Evolutionary conservation across 2,113 vertebrate species (phyloP), one percentile per base, ranked within the genome.

Genomic region (Nansenia antarctica): DNA sequence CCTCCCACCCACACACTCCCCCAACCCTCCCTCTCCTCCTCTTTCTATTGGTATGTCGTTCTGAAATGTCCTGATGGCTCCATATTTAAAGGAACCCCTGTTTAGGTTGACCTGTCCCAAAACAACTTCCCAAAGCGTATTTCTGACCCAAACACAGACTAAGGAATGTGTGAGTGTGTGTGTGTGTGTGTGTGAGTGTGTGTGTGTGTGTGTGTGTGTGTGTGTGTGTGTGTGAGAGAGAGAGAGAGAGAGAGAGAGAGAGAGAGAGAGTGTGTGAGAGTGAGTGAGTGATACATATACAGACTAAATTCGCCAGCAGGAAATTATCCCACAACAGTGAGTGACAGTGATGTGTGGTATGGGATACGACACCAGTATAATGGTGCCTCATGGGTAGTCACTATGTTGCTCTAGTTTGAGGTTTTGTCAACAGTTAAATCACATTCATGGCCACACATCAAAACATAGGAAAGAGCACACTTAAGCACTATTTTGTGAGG

Each of bases 91-190:
- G 60, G 12, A 54, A 62, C 15, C 57, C 49, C 70, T 76, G 82
- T 82, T 85, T 81, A 78, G 72, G 67, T 76, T 87, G 68, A 71
- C 76, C 71, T 8, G 67, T 69, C 69, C 71, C 72, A 70, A 64
- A 85, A 85, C 73, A 83, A 77, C 78, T 86, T 85, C 80, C 81
- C 71, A 18, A n/a, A 76, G 75, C 61, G 70, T 79, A 83, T 85
- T 83, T 86, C 75, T 79, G 75, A 76, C 80, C 77, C 72, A 74
- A 72, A 84, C 75, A 80, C 75, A 79, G 83, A 85, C 58, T 5
- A 54, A 80, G 70, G 79, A 83, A 84, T 87, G 76, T 77, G 22
- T 75, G 79, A n/a, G n/a, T n/a, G n/a, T n/a, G n/a, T n/a, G n/a
- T n/a, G n/a, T n/a, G n/a, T n/a, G n/a, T n/a, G n/a, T n/a, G n/a